Evolutionary conservation across 2,797 vertebrate species (phyloP).

Genomic region (Takifugu ocellatus): DNA sequence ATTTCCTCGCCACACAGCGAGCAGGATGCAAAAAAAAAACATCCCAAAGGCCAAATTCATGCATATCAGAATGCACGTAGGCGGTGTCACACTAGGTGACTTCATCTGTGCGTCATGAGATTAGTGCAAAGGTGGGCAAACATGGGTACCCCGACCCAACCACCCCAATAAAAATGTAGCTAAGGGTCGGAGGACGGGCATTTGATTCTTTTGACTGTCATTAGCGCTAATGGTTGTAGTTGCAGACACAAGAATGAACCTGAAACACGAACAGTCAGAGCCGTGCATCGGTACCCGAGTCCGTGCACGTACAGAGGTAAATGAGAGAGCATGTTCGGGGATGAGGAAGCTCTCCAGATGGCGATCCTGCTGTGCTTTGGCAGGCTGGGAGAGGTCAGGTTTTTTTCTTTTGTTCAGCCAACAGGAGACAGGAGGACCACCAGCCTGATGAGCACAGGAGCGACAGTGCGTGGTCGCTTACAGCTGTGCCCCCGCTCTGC

Average conservation of each 20-base stretch:
- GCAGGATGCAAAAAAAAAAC: constrained; percentile 28
- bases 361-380: constrained; percentile 46
- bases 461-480: constrained; percentile 25
- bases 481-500: constrained; percentile 17
- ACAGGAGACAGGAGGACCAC: constrained; percentile 20
- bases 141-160: too few species aligned
- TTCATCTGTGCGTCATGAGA: too few species aligned
- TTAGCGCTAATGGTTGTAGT: too few species aligned
- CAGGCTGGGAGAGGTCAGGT: constrained; percentile 50
- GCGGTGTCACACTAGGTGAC: too few species aligned
- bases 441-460: constrained; percentile 14
- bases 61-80: too few species aligned
- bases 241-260: too few species aligned
- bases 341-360: constrained; percentile 49
- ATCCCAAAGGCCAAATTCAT: constrained; percentile 33
- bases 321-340: constrained; percentile 14
- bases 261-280: too few species aligned
- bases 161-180: too few species aligned
- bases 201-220: too few species aligned
- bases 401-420: constrained; percentile 39
- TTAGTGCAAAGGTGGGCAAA: too few species aligned
- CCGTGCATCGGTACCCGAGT: too few species aligned
- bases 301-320: constrained; percentile 26
- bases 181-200: too few species aligned
- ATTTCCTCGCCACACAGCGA: constrained; percentile 3